phyloP scores from a whole-genome alignment of 2,797 vertebrate species.

The Thalassophryne amazonica region DNA sequence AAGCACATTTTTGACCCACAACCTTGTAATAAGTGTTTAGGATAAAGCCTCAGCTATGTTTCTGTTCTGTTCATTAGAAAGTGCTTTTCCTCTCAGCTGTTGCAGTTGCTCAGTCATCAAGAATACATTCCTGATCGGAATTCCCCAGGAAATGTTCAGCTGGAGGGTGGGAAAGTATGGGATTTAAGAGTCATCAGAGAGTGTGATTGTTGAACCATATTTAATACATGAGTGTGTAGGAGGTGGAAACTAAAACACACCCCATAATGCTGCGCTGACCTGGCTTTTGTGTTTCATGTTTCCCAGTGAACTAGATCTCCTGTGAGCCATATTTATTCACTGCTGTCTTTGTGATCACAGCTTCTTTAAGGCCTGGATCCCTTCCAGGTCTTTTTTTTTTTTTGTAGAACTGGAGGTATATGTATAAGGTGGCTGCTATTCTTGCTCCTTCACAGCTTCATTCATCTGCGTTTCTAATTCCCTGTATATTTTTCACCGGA shows the following conservation, averaged over 20 bases:
- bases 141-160: conserved; percentile 72
- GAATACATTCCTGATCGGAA: conserved; percentile 69
- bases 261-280: conserved; percentile 61
- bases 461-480: conserved; percentile 31
- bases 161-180: conserved; percentile 38
- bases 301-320: conserved; percentile 45
- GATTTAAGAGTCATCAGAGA: conserved; percentile 55
- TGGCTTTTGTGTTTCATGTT: conserved; percentile 55
- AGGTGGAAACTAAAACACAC: conserved; percentile 68
- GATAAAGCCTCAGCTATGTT: conserved; percentile 16
- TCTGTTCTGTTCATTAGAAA: conserved; percentile 48
- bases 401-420: conserved; percentile 30
- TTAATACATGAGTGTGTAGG: conserved; percentile 66
- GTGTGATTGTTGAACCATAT: conserved; percentile 64
- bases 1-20: conserved; percentile 4
- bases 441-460: conserved; percentile 3
- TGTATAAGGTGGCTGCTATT: conserved; percentile 26
- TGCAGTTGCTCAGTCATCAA: conserved; percentile 65
- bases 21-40: conserved; percentile 19
- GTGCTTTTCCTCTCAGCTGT: conserved; percentile 64
- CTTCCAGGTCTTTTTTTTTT: conserved; percentile 27
- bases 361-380: conserved; percentile 47
- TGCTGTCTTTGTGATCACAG: conserved; percentile 49
- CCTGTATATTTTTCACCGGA: conserved; percentile 24
- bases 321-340: conserved; percentile 35